phyloP scores from a whole-genome alignment of 1,140 invertebrate species.

The Drosophila pachea region DNA sequence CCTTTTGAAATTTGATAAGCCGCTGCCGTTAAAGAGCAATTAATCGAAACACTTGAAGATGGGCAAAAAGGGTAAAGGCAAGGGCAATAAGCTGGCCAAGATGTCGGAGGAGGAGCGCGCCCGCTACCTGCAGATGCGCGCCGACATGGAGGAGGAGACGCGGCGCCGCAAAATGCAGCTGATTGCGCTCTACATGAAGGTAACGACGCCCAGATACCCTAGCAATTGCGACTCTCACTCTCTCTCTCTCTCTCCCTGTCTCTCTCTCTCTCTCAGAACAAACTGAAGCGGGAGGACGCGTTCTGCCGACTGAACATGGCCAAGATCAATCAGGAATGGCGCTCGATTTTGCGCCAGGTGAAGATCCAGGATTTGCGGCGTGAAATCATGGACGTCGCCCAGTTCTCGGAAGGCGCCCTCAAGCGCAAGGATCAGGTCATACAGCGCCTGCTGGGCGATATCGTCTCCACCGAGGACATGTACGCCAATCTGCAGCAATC shows the following conservation, averaged over 20 bases:
- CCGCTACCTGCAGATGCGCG: conserved; percentile 87
- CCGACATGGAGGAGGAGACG: conserved; percentile 88
- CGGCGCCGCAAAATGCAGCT: conserved; percentile 87
- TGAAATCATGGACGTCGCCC: conserved; percentile 81
- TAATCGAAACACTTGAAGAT: conserved; percentile 69
- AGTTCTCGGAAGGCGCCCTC: conserved; percentile 77
- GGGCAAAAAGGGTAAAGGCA: conserved; percentile 84
- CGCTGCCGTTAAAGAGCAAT: conserved; percentile 30
- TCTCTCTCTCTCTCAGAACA: conserved; percentile 81
- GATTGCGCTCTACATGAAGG: conserved; percentile 88
- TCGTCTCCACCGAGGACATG: conserved; percentile 85
- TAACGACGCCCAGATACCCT: conserved; percentile 64
- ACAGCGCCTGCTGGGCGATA: conserved; percentile 82
- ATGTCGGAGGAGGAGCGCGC: conserved; percentile 90
- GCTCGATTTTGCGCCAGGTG: conserved; percentile 85
- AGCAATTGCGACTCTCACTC: neutral
- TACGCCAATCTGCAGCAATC: conserved; percentile 82
- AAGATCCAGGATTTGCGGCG: conserved; percentile 86
- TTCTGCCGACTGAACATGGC: conserved; percentile 88
- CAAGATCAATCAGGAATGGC: conserved; percentile 91
- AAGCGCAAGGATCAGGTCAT: conserved; percentile 85
- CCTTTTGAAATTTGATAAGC: conserved; percentile 58
- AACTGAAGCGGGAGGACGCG: conserved; percentile 88
- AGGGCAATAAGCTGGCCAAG: conserved; percentile 86
- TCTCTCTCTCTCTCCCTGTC: conserved; percentile 38